Conservation (phyloP, 2,113 vertebrate genomes). For the Gymnorhina tibicen region DNA sequence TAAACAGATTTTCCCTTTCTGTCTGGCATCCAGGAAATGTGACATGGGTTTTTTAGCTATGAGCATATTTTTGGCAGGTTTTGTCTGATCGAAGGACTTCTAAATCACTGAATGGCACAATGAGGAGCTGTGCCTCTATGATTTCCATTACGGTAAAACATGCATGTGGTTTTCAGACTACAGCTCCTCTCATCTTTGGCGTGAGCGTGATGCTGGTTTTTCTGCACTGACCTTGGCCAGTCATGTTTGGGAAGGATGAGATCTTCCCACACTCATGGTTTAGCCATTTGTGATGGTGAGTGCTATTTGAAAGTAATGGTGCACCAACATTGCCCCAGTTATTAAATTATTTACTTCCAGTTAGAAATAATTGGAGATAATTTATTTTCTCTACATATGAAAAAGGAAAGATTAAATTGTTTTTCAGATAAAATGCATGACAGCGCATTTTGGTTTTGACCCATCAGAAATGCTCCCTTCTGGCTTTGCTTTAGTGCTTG, state of each 20-base stretch:
- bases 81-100: background rate
- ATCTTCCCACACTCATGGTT: rapidly evolving
- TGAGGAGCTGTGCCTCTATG: rapidly evolving
- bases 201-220: background rate
- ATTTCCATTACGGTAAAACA: background rate
- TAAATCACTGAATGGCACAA: background rate
- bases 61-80: background rate
- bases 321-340: background rate
- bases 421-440: background rate
- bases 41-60: background rate
- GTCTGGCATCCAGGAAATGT: background rate
- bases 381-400: background rate
- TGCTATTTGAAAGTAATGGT: background rate
- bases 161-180: background rate
- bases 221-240: background rate
- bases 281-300: background rate
- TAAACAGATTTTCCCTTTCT: background rate
- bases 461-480: background rate
- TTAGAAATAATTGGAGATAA: background rate
- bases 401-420: background rate
- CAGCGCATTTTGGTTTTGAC: background rate
- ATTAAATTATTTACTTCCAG: background rate
- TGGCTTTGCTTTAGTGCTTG: background rate
- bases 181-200: background rate
- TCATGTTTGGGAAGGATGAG: background rate